These are phyloP conservation scores for Leuciscus idus DNA, from an alignment of 2,113 vertebrate species.

Conservation along the genomic window DNA sequence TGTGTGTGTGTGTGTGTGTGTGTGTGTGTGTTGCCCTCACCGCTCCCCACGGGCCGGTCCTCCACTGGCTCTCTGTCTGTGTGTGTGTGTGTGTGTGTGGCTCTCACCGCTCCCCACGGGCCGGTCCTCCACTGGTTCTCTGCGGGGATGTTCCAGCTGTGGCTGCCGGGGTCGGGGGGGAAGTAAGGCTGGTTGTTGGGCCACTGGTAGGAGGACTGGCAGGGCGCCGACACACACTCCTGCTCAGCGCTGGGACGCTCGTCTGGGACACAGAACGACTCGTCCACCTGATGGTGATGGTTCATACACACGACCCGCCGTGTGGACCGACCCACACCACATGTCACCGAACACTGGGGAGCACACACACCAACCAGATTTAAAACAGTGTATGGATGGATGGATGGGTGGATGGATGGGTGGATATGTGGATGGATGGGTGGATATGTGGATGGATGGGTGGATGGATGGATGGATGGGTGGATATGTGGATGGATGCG, in stretches of 20 bases:
- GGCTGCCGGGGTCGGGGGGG: conserved; percentile 74
- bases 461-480: too few relatives aligned
- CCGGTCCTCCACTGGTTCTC: conserved; percentile 94
- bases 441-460: too few relatives aligned
- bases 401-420: too few relatives aligned
- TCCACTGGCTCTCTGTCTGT: too few relatives aligned
- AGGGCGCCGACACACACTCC: conserved; percentile 82
- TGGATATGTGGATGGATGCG: too few relatives aligned
- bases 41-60: too few relatives aligned
- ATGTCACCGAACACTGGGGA: conserved; percentile 87
- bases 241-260: conserved; percentile 78
- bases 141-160: conserved; percentile 75
- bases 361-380: neutral
- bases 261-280: conserved; percentile 85
- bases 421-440: too few relatives aligned
- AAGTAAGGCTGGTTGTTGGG: conserved; percentile 80
- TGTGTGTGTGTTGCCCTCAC: too few relatives aligned
- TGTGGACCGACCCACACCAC: conserved; percentile 81
- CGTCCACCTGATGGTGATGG: conserved; percentile 85
- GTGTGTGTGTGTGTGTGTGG: too few relatives aligned
- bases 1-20: too few relatives aligned
- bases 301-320: conserved; percentile 87
- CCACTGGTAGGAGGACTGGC: conserved; percentile 73
- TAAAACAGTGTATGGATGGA: too few relatives aligned
- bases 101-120: conserved; percentile 94